Conservation (phyloP, 2,888 invertebrate genomes). For the Macrophya alboannulata region DNA sequence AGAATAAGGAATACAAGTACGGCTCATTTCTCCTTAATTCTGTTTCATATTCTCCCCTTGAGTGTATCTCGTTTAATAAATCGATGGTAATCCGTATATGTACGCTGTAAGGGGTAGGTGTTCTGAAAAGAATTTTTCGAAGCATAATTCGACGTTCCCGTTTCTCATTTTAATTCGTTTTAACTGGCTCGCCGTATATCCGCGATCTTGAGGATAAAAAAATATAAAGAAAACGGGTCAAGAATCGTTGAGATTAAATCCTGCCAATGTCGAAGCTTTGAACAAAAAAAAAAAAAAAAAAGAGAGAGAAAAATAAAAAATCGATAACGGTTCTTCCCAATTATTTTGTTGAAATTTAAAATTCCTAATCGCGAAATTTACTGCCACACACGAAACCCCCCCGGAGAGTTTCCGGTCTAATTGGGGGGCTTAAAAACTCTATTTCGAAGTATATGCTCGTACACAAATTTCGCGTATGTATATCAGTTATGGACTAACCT, state of each 20-base stretch:
- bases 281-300: no score
- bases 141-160: not conserved
- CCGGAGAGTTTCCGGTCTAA: slow-evolving; percentile 9
- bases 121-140: not conserved
- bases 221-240: not conserved
- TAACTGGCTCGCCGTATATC: not conserved
- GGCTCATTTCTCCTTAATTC: slow-evolving; percentile 8
- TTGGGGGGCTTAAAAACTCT: slow-evolving; percentile 13
- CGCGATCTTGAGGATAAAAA: not conserved
- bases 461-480: not conserved
- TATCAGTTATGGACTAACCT: not conserved
- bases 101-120: no score
- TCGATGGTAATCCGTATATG: not conserved
- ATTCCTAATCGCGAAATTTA: not conserved
- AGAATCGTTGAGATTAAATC: not conserved
- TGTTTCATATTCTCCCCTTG: not conserved
- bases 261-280: no score
- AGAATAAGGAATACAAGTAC: not conserved
- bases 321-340: not conserved
- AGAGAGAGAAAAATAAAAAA: not conserved
- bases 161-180: not conserved
- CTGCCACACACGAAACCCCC: not conserved
- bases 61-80: not conserved
- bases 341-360: not conserved
- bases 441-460: not conserved